Percentiles rank a stretch among this genome's conserved stretches.
Conservation (phyloP, 2,888 invertebrate species). For the Cephalotes varians region DNA sequence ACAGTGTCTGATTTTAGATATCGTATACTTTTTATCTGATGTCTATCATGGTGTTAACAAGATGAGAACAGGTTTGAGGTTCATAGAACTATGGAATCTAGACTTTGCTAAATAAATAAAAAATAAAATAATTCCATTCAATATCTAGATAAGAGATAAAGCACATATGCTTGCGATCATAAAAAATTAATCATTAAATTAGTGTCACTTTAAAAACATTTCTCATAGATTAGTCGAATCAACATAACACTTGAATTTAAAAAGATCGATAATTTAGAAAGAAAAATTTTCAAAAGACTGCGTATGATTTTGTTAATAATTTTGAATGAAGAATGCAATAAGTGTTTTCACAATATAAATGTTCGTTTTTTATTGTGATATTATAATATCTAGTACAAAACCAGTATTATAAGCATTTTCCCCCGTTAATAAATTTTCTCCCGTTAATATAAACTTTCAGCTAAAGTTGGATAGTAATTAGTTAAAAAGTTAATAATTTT, state of each 20-base stretch:
- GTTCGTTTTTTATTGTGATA: not conserved
- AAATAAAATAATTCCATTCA: constrained; percentile 18
- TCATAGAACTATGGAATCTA: constrained; percentile 28
- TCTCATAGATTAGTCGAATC: not conserved
- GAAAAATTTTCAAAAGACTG: not conserved
- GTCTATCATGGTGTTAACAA: not conserved
- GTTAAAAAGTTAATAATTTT: no score
- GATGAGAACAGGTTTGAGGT: constrained; percentile 31
- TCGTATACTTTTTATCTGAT: constrained; percentile 6
- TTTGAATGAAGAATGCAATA: not conserved
- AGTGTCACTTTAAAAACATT: not conserved
- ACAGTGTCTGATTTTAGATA: not conserved
- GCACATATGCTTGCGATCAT: not conserved
- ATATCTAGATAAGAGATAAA: constrained; percentile 7
- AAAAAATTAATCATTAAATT: constrained; percentile 42
- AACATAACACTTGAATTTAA: not conserved
- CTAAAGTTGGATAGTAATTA: no score
- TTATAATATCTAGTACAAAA: not conserved
- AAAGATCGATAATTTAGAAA: not conserved
- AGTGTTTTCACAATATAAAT: not conserved
- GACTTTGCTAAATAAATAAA: constrained; percentile 33
- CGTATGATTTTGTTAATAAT: not conserved
- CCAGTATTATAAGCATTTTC: not conserved
- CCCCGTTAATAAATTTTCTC: not conserved
- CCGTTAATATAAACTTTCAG: no score